Conservation (phyloP, 2,888 invertebrate genomes). For the Aphodius granarius region DNA sequence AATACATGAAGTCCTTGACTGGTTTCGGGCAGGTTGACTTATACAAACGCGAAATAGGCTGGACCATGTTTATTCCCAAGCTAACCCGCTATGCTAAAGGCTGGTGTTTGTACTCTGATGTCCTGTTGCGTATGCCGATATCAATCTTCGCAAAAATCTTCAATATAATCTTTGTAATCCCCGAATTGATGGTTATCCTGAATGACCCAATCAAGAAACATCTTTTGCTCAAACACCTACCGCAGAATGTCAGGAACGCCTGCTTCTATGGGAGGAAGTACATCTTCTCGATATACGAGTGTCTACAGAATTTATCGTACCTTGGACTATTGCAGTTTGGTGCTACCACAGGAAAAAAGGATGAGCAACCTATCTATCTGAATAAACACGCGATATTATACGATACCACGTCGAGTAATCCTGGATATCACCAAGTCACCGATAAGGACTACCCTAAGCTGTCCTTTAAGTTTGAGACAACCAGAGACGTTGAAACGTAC, state of each 20-base stretch:
- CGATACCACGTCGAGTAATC: conserved; percentile 64
- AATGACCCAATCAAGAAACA: conserved; percentile 68
- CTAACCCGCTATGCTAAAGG: conserved; percentile 63
- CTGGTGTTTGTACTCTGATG: conserved; percentile 72
- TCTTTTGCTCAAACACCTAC: conserved; percentile 64
- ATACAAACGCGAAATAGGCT: conserved; percentile 44
- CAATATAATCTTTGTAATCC: conserved; percentile 60
- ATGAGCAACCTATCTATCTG: conserved; percentile 70
- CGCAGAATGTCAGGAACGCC: conserved; percentile 56
- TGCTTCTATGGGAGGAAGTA: conserved; percentile 62
- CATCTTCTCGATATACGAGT: conserved; percentile 60
- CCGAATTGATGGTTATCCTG: conserved; percentile 60
- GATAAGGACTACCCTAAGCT: conserved; percentile 61
- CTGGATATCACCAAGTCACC: conserved; percentile 63
- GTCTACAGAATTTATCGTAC: conserved; percentile 62
- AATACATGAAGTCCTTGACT: conserved; percentile 4
- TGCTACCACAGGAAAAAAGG: conserved; percentile 64
- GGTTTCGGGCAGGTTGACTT: conserved; percentile 24
- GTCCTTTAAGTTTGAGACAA: conserved; percentile 58
- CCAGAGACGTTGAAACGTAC: conserved; percentile 62
- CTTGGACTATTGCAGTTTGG: conserved; percentile 72
- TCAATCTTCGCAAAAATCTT: conserved; percentile 69
- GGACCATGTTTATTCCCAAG: conserved; percentile 71
- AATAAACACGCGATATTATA: conserved; percentile 59
- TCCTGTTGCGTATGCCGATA: conserved; percentile 70